A percentile compares a stretch with the other conserved stretches of the same genome.
These are phyloP conservation scores for Xyrichtys novacula DNA, from an alignment of 2,797 vertebrate genomes.

Conservation along the genomic window DNA sequence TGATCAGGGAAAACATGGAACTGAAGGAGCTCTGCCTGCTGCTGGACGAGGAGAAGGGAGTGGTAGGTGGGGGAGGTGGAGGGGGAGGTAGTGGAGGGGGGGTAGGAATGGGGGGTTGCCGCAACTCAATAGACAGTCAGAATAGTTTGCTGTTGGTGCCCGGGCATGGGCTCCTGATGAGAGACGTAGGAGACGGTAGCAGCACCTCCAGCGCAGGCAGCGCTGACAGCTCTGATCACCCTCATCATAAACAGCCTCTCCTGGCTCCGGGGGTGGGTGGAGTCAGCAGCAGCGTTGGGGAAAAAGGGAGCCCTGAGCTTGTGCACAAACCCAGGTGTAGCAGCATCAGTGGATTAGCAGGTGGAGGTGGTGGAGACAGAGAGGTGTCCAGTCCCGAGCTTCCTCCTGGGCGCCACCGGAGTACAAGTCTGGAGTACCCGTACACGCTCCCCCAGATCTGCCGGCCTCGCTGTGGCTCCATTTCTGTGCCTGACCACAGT, in stretches of 20 bases:
- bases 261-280: constrained; percentile 62
- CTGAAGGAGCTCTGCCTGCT: constrained; percentile 95
- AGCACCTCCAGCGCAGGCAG: constrained; percentile 96
- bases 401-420: constrained; percentile 88
- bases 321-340: constrained; percentile 81
- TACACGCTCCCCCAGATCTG: constrained; percentile 85
- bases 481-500: constrained; percentile 90
- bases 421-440: constrained; percentile 92
- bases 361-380: constrained; percentile 60
- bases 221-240: constrained; percentile 93
- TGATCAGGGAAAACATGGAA: constrained; percentile 95
- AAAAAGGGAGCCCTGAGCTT: constrained; percentile 88
- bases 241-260: constrained; percentile 90
- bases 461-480: constrained; percentile 85
- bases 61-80: constrained; percentile 54
- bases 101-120: constrained; percentile 85
- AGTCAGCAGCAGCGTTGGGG: constrained; percentile 42
- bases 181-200: constrained; percentile 95
- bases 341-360: constrained; percentile 78
- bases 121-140: constrained; percentile 96
- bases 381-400: constrained; percentile 81
- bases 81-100: constrained; percentile 57
- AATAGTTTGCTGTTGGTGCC: constrained; percentile 92
- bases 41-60: constrained; percentile 93
- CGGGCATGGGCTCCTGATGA: constrained; percentile 86